A percentile compares a stretch with the other conserved stretches of the same genome.
These are phyloP conservation scores for Scolopax mira DNA, from an alignment of 2,113 vertebrate species.

Conservation along the genomic window DNA sequence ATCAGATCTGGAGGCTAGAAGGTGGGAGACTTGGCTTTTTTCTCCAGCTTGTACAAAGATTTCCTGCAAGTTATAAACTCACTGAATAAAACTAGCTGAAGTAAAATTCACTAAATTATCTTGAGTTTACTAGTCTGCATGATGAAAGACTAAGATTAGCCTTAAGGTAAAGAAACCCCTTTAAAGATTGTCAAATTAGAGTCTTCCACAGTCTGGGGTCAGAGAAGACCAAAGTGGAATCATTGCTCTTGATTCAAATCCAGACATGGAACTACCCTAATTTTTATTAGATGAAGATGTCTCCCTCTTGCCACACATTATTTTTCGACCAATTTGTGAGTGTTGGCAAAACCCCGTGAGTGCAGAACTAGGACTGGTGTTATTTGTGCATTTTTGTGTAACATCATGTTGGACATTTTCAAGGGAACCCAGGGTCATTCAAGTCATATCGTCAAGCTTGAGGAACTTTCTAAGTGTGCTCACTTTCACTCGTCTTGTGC, in stretches of 20 bases:
- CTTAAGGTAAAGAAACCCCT: not conserved
- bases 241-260: not conserved
- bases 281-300: not conserved
- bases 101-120: not conserved
- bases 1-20: not conserved
- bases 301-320: not conserved
- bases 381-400: not conserved
- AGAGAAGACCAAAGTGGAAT: not conserved
- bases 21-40: not conserved
- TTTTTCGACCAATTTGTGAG: not conserved
- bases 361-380: not conserved
- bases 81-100: not conserved
- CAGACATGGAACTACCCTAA: not conserved
- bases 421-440: not conserved
- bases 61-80: not conserved
- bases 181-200: not conserved
- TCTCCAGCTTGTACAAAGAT: not conserved
- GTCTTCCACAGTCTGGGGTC: not conserved
- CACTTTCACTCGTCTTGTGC: not conserved
- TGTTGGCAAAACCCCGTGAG: not conserved
- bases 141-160: not conserved
- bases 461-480: not conserved
- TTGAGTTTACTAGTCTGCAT: not conserved
- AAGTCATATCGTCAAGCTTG: not conserved
- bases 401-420: not conserved